Conservation (phyloP, 2,888 invertebrate genomes). For the Aphidoletes aphidimyza region DNA sequence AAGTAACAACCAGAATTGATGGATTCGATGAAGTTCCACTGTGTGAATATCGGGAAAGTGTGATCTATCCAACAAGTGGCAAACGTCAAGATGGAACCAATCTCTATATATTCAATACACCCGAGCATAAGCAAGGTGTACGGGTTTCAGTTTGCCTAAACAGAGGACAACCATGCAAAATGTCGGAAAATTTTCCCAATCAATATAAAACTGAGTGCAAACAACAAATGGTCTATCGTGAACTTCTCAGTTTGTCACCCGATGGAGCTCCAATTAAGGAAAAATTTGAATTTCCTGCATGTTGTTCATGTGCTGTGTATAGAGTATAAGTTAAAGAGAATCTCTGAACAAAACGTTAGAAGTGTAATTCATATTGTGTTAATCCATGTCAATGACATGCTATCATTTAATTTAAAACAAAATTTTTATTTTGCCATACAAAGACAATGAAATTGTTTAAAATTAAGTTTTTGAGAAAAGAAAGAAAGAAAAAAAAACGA, state of each 20-base stretch:
- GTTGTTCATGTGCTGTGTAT: neutral
- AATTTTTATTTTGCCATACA: no score
- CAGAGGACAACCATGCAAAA: neutral
- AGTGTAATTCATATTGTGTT: no score
- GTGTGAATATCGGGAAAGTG: neutral
- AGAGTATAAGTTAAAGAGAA: neutral
- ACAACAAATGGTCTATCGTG: conserved; percentile 8
- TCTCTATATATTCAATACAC: neutral
- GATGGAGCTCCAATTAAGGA: neutral
- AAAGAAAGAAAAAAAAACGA: no score
- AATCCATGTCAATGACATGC: no score
- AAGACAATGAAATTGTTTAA: no score
- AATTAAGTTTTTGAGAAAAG: no score
- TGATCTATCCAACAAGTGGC: neutral
- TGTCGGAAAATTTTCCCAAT: neutral
- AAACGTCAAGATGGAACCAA: neutral
- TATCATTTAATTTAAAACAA: no score
- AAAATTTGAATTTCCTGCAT: conserved; percentile 14
- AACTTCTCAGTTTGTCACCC: neutral
- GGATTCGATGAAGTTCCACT: neutral
- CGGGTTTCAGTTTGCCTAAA: neutral
- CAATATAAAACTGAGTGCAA: neutral
- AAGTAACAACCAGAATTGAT: neutral
- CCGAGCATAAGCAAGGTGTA: neutral
- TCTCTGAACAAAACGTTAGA: neutral